A percentile compares a stretch with the other conserved stretches of the same genome.
Evolutionary conservation across 2,113 vertebrate species (phyloP).

Genomic region (Merops nubicus): DNA sequence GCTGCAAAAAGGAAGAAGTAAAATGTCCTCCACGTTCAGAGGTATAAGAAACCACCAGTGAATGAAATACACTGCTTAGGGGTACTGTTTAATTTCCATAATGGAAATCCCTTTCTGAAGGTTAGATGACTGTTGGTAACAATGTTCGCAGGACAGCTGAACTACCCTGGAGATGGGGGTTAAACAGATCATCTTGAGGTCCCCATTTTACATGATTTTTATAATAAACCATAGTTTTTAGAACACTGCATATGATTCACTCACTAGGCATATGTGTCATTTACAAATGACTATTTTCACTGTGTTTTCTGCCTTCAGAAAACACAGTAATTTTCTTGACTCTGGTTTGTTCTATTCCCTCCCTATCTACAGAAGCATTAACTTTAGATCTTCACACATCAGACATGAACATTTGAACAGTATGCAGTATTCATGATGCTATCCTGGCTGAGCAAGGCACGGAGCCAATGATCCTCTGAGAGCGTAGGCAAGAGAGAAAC

Average conservation of each 20-base stretch:
- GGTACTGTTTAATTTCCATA: not conserved
- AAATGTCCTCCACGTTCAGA: not conserved
- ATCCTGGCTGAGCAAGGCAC: not conserved
- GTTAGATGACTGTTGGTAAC: not conserved
- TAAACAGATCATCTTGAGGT: not conserved
- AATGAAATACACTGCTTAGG: not conserved
- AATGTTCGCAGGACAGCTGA: not conserved
- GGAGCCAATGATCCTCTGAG: not conserved
- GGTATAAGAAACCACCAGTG: not conserved
- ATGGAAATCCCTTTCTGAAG: not conserved
- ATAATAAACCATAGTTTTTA: not conserved
- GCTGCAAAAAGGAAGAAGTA: not conserved
- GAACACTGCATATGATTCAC: constrained; percentile 15
- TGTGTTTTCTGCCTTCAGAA: constrained; percentile 21
- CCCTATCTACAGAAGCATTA: constrained; percentile 21
- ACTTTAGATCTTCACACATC: constrained; percentile 18
- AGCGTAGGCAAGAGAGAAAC: not conserved
- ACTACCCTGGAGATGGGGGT: not conserved
- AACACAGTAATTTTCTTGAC: constrained; percentile 32
- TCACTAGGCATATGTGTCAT: not conserved
- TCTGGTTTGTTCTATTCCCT: not conserved
- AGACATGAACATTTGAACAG: constrained; percentile 42
- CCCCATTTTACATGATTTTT: not conserved
- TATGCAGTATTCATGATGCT: constrained; percentile 38
- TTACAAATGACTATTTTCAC: constrained; percentile 27